These are phyloP conservation scores for Synanthedon formicaeformis DNA, from an alignment of 2,888 invertebrate genomes.

Conservation along the genomic window DNA sequence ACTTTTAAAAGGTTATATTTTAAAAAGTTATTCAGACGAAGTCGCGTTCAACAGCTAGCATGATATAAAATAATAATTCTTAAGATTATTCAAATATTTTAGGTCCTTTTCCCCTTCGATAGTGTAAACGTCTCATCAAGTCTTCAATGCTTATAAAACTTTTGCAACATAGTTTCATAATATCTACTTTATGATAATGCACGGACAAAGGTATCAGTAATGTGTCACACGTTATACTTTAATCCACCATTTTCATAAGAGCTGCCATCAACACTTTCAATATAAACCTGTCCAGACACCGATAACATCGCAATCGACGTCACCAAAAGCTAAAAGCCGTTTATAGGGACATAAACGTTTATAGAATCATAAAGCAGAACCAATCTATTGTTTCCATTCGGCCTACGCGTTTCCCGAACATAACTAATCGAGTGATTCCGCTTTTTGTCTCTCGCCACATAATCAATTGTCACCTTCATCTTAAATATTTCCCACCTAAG, in stretches of 20 bases:
- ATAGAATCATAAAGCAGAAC: slow-evolving; percentile 66
- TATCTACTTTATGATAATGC: neutral
- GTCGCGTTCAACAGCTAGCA: neutral
- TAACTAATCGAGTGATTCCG: slow-evolving; percentile 63
- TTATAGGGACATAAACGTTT: slow-evolving; percentile 67
- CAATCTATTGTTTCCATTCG: slow-evolving; percentile 62
- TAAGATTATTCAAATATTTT: neutral
- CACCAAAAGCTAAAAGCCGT: slow-evolving; percentile 61
- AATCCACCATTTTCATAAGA: slow-evolving; percentile 31
- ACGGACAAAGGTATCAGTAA: neutral
- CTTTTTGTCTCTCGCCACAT: slow-evolving; percentile 59
- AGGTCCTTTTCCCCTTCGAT: neutral
- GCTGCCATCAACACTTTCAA: slow-evolving; percentile 39
- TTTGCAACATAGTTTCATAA: too few species aligned
- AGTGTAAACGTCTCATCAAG: too few species aligned
- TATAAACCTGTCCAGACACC: slow-evolving; percentile 50
- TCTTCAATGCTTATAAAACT: too few species aligned
- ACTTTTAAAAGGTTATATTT: too few species aligned
- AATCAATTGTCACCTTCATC: slow-evolving; percentile 65
- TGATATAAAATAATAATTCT: neutral
- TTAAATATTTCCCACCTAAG: slow-evolving; percentile 54
- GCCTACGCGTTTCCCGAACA: slow-evolving; percentile 57
- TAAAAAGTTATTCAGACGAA: too few species aligned
- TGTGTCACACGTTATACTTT: slow-evolving; percentile 12
- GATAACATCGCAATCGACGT: slow-evolving; percentile 58